A percentile compares a stretch with the other conserved stretches of the same genome.
These are phyloP conservation scores for Drosophila bifasciata DNA, from an alignment of 1,140 invertebrate species.

Conservation along the genomic window DNA sequence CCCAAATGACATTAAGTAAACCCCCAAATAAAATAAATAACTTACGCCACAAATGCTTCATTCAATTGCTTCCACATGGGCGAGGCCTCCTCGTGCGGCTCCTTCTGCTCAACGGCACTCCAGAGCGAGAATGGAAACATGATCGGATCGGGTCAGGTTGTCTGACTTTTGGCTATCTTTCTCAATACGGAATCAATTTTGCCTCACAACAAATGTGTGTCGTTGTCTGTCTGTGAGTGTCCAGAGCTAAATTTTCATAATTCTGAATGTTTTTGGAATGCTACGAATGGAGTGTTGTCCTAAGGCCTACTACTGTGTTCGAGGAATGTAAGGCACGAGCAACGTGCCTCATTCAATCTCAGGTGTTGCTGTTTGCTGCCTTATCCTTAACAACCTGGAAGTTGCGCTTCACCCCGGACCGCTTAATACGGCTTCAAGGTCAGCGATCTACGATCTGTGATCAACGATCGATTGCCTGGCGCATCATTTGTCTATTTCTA, in stretches of 20 bases:
- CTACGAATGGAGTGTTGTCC: no score
- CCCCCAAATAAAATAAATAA: fast-evolving
- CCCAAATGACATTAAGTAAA: not conserved
- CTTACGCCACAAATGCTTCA: constrained; percentile 65
- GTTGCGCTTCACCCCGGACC: constrained; percentile 14
- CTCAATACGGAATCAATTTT: constrained; percentile 46
- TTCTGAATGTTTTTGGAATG: no score
- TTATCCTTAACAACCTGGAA: constrained; percentile 75
- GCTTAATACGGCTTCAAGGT: constrained; percentile 69
- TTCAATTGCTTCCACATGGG: constrained; percentile 70
- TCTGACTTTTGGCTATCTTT: not conserved
- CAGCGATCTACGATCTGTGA: constrained; percentile 14
- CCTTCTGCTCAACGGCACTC: constrained; percentile 43
- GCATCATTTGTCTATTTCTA: constrained; percentile 50
- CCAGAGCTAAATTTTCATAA: no score
- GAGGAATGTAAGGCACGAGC: constrained; percentile 19
- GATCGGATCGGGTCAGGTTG: constrained; percentile 1
- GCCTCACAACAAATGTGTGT: constrained; percentile 47
- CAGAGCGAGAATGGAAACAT: constrained; percentile 64
- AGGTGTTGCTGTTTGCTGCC: constrained; percentile 18
- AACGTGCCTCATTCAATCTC: constrained; percentile 23
- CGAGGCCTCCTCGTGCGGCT: constrained; percentile 50
- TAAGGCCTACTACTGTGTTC: no score
- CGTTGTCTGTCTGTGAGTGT: not conserved
- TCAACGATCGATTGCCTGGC: constrained; percentile 23